Evolutionary conservation across 2,797 vertebrate species (phyloP).

Genomic region (Xiphophorus birchmanni): DNA sequence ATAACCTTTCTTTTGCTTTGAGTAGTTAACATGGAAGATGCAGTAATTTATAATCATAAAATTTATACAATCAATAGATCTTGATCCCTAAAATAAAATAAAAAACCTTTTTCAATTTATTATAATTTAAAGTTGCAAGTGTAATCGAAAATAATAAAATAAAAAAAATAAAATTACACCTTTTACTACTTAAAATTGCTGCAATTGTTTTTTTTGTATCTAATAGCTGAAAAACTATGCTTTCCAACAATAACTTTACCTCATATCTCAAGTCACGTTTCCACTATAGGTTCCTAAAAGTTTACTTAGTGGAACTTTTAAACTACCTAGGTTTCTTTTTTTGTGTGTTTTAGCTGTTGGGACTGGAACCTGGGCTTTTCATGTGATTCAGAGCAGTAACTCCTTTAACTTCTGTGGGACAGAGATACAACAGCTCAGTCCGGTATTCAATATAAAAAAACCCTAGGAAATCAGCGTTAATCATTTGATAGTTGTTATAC

Average conservation of each 20-base stretch:
- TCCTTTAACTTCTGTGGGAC: not conserved
- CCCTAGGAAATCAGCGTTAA: not conserved
- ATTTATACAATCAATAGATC: not conserved
- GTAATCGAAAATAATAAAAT: not conserved
- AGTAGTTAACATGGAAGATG: not conserved
- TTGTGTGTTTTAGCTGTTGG: not conserved
- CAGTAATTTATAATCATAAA: not conserved
- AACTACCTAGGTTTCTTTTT: not conserved
- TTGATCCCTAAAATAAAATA: not conserved
- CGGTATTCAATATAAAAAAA: not conserved
- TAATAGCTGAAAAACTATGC: not conserved
- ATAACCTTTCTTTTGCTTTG: conserved; percentile 42
- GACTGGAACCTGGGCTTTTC: not conserved
- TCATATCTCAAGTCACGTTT: not conserved
- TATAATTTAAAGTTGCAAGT: not conserved
- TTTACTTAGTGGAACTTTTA: not conserved
- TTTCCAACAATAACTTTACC: not conserved
- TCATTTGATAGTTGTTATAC: not conserved
- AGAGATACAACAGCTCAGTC: not conserved
- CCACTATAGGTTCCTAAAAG: not conserved
- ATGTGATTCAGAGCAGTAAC: not conserved
- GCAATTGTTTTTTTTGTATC: not conserved
- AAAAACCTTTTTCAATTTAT: not conserved
- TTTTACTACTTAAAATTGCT: not conserved
- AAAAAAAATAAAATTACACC: not conserved